A percentile compares a stretch with the other conserved stretches of the same genome.
These are phyloP conservation scores for Pygmarrhopalites habei DNA, from an alignment of 1,140 invertebrate genomes.

Conservation along the genomic window DNA sequence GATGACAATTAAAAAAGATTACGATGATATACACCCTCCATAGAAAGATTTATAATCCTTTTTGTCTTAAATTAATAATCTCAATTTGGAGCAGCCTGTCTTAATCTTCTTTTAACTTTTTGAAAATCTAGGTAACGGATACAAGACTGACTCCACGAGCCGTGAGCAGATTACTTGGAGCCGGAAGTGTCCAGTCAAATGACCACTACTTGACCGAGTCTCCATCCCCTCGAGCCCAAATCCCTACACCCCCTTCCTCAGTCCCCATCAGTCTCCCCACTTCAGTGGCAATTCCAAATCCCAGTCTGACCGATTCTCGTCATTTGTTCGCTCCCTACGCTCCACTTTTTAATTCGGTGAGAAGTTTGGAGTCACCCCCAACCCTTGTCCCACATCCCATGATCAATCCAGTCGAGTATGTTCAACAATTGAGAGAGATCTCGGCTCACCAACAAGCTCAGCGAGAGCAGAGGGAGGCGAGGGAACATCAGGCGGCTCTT, in stretches of 20 bases:
- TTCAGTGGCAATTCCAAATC: conserved; percentile 91
- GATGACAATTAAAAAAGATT: too few species aligned
- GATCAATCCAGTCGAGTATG: conserved; percentile 42
- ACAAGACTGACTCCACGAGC: conserved; percentile 87
- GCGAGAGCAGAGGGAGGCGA: conserved; percentile 1
- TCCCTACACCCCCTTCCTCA: conserved; percentile 64
- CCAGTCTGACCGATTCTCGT: conserved; percentile 87
- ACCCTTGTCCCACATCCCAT: conserved; percentile 42
- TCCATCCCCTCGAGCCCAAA: conserved; percentile 46
- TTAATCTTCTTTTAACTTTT: too few species aligned
- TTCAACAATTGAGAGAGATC: conserved; percentile 45
- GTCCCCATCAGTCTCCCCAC: conserved; percentile 80
- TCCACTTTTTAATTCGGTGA: conserved; percentile 59
- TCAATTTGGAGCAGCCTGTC: too few species aligned
- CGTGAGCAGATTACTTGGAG: conserved; percentile 71
- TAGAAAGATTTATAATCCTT: too few species aligned
- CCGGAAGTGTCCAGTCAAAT: conserved; percentile 33
- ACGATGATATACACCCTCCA: too few species aligned
- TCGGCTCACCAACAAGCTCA: conserved; percentile 40
- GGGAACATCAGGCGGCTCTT: background rate
- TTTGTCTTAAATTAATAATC: too few species aligned
- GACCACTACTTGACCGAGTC: conserved; percentile 27
- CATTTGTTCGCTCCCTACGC: conserved; percentile 78
- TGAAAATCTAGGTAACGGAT: conserved; percentile 71
- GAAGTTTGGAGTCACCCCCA: conserved; percentile 39